Base-by-base conservation (phyloP, 2,113 vertebrate species). In the Cheilinus undulatus region DNA sequence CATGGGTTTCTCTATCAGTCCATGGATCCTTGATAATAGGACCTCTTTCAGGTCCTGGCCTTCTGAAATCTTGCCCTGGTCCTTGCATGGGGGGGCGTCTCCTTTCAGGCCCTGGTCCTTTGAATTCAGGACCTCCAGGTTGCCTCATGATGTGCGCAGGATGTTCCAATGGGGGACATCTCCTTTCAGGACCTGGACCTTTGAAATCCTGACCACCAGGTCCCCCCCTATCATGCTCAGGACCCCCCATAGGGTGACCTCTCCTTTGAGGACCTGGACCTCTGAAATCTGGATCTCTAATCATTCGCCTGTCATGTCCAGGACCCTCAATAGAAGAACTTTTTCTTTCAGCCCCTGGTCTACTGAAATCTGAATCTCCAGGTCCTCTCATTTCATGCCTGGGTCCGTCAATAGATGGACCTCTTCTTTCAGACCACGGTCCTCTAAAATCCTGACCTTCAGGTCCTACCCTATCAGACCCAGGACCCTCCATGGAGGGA, bases 201-300 rank as follows among this genome's bases (percentile, higher is more conserved):
- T 67, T 57, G 6, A 52, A 22, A 11, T 83, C 66, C 12, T 3
- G 60, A 30, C 67, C 42, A n/a, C 30, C 60, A 19, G 11, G 27
- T 65, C 30, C 32, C 27, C 9, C 40, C 1, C 27, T 45, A 5
- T 46, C 34, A 38, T 22, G 46, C 13, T 50, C 6, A 23, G 32
- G 63, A 3, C 34, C 57, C 28, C 15, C n/a, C 8, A 66, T 42
- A 15, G 4, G 20, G 8, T 32, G 52, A 17, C 51, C 32, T 60
- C n/a, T 58, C 1, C 13, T 75, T 20, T 64, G 66, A 54, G 70
- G 32, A 11, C 27, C 28, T 10, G 30, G 42, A 26, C 23, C 43
- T 65, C 51, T 78, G 5, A 10, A 68, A 2, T 76, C 62, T 69
- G 48, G 22, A 24, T 34, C 42, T 17, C 63, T 72, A 27, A 17